Conservation (phyloP, 2,797 vertebrate genomes). For the Buphagus erythrorhynchus region DNA sequence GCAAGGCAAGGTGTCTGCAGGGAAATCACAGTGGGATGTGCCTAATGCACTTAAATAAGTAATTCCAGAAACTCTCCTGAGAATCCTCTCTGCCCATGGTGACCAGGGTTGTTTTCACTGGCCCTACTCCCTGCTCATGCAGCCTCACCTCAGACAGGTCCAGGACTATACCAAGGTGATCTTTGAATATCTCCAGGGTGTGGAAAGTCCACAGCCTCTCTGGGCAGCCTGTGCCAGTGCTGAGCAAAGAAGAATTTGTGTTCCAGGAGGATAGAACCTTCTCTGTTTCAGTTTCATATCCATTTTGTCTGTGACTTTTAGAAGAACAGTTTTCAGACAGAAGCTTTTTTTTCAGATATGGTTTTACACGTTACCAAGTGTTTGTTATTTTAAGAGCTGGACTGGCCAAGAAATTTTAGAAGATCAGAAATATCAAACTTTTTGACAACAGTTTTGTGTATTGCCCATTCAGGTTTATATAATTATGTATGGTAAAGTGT, state of each 20-base stretch:
- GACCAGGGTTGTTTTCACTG: neutral
- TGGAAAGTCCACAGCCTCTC: neutral
- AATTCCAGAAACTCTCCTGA: neutral
- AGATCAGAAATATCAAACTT: neutral
- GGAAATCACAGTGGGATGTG: neutral
- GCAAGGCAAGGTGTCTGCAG: neutral
- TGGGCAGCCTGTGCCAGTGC: neutral
- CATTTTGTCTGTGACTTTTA: neutral
- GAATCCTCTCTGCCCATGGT: neutral
- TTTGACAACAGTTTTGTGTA: neutral
- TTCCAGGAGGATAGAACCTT: neutral
- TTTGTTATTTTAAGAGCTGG: neutral
- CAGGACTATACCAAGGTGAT: neutral
- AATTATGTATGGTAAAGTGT: neutral
- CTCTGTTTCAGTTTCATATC: neutral
- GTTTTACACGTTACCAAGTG: neutral
- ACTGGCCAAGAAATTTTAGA: neutral
- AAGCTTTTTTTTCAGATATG: neutral
- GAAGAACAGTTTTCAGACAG: neutral
- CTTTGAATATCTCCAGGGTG: neutral
- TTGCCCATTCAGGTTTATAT: neutral
- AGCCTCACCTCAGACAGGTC: neutral
- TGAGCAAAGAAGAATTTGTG: neutral
- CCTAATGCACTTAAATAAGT: neutral
- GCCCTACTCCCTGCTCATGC: neutral